A percentile compares a stretch with the other conserved stretches of the same genome.
phyloP scores from a whole-genome alignment of 2,113 vertebrate genomes.

The Mobula birostris region DNA sequence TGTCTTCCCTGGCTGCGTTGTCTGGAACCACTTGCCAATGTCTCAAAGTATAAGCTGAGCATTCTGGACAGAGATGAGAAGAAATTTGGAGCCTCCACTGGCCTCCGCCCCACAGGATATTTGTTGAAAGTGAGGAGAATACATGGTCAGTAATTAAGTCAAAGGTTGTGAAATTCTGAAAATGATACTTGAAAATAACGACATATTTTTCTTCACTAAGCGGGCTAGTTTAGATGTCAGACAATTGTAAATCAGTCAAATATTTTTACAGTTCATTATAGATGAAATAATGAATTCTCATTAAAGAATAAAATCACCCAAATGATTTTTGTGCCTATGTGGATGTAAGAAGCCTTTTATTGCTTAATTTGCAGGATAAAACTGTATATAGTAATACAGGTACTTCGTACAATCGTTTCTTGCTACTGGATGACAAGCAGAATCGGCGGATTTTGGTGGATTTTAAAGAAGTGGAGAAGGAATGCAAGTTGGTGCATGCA shows the following conservation, averaged over 20 bases:
- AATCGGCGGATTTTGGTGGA: constrained; percentile 51
- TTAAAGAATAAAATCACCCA: not conserved
- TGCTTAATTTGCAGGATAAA: constrained; percentile 42
- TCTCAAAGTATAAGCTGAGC: too few species aligned
- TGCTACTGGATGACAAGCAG: constrained; percentile 55
- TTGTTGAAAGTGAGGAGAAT: not conserved
- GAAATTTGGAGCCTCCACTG: not conserved
- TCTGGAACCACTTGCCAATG: too few species aligned
- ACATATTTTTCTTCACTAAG: not conserved
- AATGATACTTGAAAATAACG: too few species aligned
- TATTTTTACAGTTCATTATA: not conserved
- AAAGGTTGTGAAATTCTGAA: not conserved
- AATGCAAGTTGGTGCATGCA: constrained; percentile 62
- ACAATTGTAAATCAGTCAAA: not conserved
- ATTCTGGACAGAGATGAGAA: not conserved
- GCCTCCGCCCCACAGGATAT: not conserved
- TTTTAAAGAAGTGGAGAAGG: constrained; percentile 55
- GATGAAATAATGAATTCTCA: not conserved
- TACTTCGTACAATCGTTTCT: constrained; percentile 39
- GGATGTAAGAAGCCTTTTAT: not conserved
- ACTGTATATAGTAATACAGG: not conserved
- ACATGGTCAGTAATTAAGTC: not conserved
- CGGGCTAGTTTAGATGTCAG: not conserved
- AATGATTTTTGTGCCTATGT: not conserved
- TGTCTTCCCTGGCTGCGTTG: too few species aligned